Evolutionary conservation across 2,888 invertebrate genomes (phyloP).

Genomic region (Zhuqinia jingwanae): DNA sequence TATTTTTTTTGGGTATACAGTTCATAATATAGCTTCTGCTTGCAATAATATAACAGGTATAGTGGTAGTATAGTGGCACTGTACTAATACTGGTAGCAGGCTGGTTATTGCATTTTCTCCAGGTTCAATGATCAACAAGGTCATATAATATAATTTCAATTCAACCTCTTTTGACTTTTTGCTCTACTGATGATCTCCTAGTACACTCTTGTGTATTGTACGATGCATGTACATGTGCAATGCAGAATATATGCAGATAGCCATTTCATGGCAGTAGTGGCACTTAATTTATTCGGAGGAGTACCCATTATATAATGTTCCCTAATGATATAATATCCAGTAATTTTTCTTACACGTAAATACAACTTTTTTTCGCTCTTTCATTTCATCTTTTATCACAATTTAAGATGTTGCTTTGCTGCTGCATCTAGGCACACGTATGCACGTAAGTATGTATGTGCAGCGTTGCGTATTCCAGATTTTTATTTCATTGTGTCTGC

Average conservation of each 20-base stretch:
- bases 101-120: slow-evolving; percentile 70
- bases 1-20: too few relatives aligned
- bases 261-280: too few relatives aligned
- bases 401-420: not conserved
- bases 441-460: not conserved
- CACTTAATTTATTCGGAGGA: slow-evolving; percentile 56
- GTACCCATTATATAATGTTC: slow-evolving; percentile 1
- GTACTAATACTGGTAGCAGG: too few relatives aligned
- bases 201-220: too few relatives aligned
- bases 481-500: slow-evolving; percentile 41
- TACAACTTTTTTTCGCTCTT: slow-evolving; percentile 21
- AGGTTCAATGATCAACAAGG: slow-evolving; percentile 74
- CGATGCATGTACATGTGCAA: too few relatives aligned
- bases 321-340: slow-evolving; percentile 65
- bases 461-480: slow-evolving; percentile 44
- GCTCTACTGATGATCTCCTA: too few relatives aligned
- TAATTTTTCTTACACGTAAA: slow-evolving; percentile 54
- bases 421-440: slow-evolving; percentile 17
- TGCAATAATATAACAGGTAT: too few relatives aligned
- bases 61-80: too few relatives aligned
- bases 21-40: too few relatives aligned
- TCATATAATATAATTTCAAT: slow-evolving; percentile 45
- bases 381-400: slow-evolving; percentile 15
- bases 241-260: too few relatives aligned
- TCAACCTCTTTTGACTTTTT: slow-evolving; percentile 37